Base-by-base conservation (phyloP, 2,797 vertebrate genomes). In the Arctocebus calabarensis region DNA sequence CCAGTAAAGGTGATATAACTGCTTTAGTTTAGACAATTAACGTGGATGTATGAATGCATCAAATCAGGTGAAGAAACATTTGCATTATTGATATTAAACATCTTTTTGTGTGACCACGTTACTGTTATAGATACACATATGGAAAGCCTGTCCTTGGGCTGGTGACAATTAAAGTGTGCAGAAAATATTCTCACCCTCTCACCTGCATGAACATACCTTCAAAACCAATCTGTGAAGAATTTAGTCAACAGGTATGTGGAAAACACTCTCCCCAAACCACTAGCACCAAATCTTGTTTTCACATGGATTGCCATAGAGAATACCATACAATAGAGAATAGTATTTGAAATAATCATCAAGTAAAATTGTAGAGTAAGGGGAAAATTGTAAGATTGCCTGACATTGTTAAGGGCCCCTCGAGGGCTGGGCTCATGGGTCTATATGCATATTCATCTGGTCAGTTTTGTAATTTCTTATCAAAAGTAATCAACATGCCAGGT, bases 81-180 rank as follows among this genome's bases (percentile, higher is more conserved):
- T 29, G 13, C 52, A 48, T 40, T 48, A 43, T 55, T 93, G 75
- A 32, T n/a, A 45, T 82, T 70, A 68, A 88, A 34, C 34, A 45
- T 73, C 0, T 29, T 66, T 79, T 90, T 62, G 37, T 73, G 19
- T 68, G 17, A 73, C 75, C 74, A 8, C 12, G 62, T 88, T 79
- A 9, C 25, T 57, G 27, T 96, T 90, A 19, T 66, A 99, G 98
- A 37, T 98, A 98, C 78, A 98, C 98, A 0, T 98, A 98, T 89
- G 98, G 98, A 64, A 98, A 98, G 84, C 97, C 98, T 17, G 98
- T 99, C 90, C 96, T 95, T 22, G 98, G 98, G 45, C 73, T 96
- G 0, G 97, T 97, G 88, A 98, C 23, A 13, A 95, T 98, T 23
- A 98, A 78, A 0, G 66, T 98, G 34, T 98, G 98, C 97, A 97